phyloP scores from a whole-genome alignment of 2,113 vertebrate species.

The Nicator chloris region DNA sequence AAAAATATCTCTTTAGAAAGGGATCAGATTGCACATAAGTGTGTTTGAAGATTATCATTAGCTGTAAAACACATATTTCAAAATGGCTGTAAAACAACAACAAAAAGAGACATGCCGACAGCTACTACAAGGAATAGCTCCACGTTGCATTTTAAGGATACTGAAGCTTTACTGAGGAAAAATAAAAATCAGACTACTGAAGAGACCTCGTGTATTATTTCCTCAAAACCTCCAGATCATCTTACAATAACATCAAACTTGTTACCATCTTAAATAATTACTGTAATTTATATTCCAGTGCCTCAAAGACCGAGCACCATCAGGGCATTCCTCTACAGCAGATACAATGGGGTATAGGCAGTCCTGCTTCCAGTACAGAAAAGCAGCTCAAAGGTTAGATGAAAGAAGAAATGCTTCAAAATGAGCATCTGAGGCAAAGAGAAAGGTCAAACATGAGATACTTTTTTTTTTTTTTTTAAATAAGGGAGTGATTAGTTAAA shows the following conservation, averaged over 20 bases:
- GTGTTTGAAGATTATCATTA: constrained; percentile 22
- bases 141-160: not conserved
- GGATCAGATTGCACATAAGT: constrained; percentile 27
- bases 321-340: not conserved
- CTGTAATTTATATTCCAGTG: not conserved
- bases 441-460: not conserved
- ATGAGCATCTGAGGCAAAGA: not conserved
- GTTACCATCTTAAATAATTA: not conserved
- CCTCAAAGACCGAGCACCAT: not conserved
- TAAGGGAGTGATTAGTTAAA: not conserved
- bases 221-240: not conserved
- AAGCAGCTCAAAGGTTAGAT: not conserved
- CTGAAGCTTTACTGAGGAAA: not conserved
- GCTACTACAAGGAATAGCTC: not conserved
- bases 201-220: not conserved
- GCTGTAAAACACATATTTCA: constrained; percentile 9
- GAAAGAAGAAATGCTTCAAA: not conserved
- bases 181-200: not conserved
- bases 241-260: not conserved
- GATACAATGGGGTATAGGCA: not conserved
- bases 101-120: not conserved
- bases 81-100: not conserved
- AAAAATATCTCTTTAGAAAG: constrained; percentile 23
- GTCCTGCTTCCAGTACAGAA: not conserved
- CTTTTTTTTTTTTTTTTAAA: not conserved